Percentiles rank a stretch among this genome's conserved stretches.
Evolutionary conservation across 2,888 invertebrate genomes (phyloP).

Genomic region (Schizotus pectinicornis): DNA sequence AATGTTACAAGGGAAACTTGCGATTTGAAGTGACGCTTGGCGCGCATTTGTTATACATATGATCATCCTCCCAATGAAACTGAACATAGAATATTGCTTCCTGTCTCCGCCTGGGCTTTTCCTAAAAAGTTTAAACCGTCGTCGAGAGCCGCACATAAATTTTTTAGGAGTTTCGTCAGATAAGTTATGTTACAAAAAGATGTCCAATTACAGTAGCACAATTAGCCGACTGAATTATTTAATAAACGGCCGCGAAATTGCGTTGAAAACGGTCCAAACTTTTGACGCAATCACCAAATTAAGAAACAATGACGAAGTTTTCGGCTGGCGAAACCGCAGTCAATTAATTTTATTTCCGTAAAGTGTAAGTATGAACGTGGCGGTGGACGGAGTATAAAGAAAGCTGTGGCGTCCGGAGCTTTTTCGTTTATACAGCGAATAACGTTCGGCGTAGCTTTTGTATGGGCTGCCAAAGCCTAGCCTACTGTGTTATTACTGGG

Average conservation of each 20-base stretch:
- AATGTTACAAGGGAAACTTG: no score
- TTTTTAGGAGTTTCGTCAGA: slow-evolving; percentile 3
- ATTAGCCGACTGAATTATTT: not conserved
- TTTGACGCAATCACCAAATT: slow-evolving; percentile 8
- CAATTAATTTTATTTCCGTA: slow-evolving; percentile 26
- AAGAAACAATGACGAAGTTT: slow-evolving; percentile 13
- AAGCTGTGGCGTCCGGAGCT: slow-evolving; percentile 19
- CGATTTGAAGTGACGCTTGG: no score
- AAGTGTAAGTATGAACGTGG: slow-evolving; percentile 16
- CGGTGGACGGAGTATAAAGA: slow-evolving; percentile 16
- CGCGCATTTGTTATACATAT: no score
- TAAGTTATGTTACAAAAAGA: not conserved
- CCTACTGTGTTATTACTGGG: slow-evolving; percentile 26
- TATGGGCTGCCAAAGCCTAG: slow-evolving; percentile 26
- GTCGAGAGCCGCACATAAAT: not conserved
- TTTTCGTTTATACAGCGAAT: slow-evolving; percentile 27
- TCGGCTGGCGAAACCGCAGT: slow-evolving; percentile 3
- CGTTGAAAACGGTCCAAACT: not conserved
- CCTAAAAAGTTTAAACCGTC: not conserved
- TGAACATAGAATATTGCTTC: no score
- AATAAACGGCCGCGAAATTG: not conserved
- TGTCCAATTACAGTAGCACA: not conserved
- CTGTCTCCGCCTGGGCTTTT: no score
- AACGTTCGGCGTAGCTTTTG: slow-evolving; percentile 26
- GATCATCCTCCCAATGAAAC: no score